Evolutionary conservation across 2,888 invertebrate species (phyloP), one percentile per base, ranked within the genome.

Genomic region (Xanthostigma xanthostigma): DNA sequence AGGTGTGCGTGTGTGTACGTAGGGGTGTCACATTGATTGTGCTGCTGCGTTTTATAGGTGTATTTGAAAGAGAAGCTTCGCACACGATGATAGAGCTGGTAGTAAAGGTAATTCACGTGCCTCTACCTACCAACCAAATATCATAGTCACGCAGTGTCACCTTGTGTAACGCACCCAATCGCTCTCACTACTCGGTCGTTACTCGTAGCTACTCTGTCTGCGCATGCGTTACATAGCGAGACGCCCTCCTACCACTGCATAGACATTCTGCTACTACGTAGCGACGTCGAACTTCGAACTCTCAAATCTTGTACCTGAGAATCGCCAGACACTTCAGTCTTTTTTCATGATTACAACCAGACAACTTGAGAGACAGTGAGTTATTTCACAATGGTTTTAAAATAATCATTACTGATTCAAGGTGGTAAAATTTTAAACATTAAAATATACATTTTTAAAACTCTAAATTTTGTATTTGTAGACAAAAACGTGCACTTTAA

Each of bases 321-420:
- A 62, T 62, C 62, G 63, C 62, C 63, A 62, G 63, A 27, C 27
- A 27, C 27, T 27, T 27, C 27, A 27, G 27, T 27, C 62, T 62
- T 60, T 58, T 49, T 56, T 54, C 57, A 58, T 58, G 27, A 27
- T 27, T 27, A 27, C 27, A 27, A 59, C 59, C 59, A 62, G 62
- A 62, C 60, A 59, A 55, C 61, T 27, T 58, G 60, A 63, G 64
- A 64, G 64, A 64, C 64, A 64, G 63, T 65, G 66, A 63, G 62
- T 64, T 63, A 60, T 59, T 60, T 59, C 13, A 45, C 33, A 45
- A 36, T 27, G 27, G 27, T 27, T 45, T 37, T 36, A 43, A 43
- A 27, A 45, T 37, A 45, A 37, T 36, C 37, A 37, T 45, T 45
- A 45, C 13, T 37, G 36, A 37, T 37, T 44, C 14, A 41, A 41